Evolutionary conservation across 2,888 invertebrate genomes (phyloP).

Genomic region (Lycocerus yunnanus): DNA sequence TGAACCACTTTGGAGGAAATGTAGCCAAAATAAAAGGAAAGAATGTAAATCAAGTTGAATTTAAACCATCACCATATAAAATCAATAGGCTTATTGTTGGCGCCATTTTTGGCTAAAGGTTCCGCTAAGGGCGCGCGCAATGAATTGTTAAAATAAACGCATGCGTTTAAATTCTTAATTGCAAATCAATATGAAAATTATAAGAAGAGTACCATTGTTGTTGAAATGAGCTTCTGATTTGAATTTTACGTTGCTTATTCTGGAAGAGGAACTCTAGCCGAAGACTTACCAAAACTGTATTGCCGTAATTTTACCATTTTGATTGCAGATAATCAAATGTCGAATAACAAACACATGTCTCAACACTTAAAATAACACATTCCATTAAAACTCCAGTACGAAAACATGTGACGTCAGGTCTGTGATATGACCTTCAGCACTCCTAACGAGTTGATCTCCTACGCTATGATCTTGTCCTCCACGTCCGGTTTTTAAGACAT

Average conservation of each 20-base stretch:
- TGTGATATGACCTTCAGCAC: constrained; percentile 25
- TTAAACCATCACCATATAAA: constrained; percentile 15
- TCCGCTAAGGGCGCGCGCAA: constrained; percentile 28
- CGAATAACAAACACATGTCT: constrained; percentile 19
- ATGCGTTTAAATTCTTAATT: constrained; percentile 17
- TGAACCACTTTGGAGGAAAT: background rate
- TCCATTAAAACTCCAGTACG: constrained; percentile 27
- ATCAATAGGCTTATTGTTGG: constrained; percentile 27
- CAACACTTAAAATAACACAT: constrained; percentile 30
- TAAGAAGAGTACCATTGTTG: background rate
- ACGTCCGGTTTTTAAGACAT: constrained; percentile 3
- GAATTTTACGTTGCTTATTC: background rate
- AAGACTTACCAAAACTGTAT: background rate
- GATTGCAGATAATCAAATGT: constrained; percentile 6
- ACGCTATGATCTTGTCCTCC: constrained; percentile 16
- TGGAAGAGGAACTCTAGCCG: background rate
- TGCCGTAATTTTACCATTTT: background rate
- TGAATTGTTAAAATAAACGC: constrained; percentile 16
- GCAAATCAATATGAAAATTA: constrained; percentile 25
- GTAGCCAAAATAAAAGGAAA: background rate
- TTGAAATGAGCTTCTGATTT: background rate
- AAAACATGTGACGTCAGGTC: constrained; percentile 31
- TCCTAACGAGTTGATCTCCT: constrained; percentile 23
- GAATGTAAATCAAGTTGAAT: background rate
- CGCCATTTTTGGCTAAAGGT: constrained; percentile 23